Evolutionary conservation across 2,888 invertebrate genomes (phyloP), one percentile per base, ranked within the genome.

Genomic region (Melinaea menophilus): DNA sequence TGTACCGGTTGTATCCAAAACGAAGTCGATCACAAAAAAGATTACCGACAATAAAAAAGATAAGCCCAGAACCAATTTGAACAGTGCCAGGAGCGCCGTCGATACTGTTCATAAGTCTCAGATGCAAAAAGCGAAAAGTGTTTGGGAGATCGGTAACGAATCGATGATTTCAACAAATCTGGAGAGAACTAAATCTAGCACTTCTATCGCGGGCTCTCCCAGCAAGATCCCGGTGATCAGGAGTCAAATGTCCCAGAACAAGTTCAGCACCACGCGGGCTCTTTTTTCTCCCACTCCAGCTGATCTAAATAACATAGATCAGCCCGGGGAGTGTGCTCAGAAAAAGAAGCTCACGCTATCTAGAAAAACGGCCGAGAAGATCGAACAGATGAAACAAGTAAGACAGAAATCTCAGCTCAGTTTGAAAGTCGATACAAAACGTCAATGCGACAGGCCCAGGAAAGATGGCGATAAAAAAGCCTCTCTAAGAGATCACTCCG

Each of bases 201-300:
- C 90, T 86, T 90, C 90, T 90, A 90, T 91, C 85, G 83, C 91
- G 84, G 88, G 91, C 73, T 92, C 92, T 85, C 90, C 91, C 58
- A 93, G 93, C 78, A 92, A 92, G 86, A 93, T 93, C 82, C 93
- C 93, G 77, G 91, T 93, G 86, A 90, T 91, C 74, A 88, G 91
- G 80, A 86, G 90, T 81, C 90, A 90, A 76, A 86, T 90, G 84
- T 83, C 89, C 67, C 89, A 85, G 58, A 84, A 85, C 70, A 91
- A 90, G 73, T 90, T 91, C 72, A 90, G 86, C 72, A 91, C 90
- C 72, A 88, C 91, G 35, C 84, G 91, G 77, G 91, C 91, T 77
- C 84, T 91, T 71, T 91, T 91, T 85, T 90, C 91, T 83, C 90
- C 91, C 90, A 91, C 91, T 91, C 91, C 90, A 81, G 86, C 88